phyloP scores from a whole-genome alignment of 2,113 vertebrate genomes.

The Phyllopteryx taeniolatus region DNA sequence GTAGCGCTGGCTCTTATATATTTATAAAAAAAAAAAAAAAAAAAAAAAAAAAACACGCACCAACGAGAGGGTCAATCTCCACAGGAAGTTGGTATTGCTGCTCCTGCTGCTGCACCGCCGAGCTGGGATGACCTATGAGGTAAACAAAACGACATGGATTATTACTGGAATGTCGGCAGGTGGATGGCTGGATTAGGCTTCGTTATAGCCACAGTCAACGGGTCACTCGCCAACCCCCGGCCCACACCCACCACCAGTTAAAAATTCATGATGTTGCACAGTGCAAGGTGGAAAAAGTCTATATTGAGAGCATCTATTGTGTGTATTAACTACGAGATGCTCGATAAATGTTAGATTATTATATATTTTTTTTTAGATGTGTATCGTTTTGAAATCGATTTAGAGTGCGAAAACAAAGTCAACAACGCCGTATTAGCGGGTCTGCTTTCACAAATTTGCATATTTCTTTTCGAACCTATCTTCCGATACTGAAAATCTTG shows the following conservation, averaged over 20 bases:
- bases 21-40: neutral
- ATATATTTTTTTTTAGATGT: too few relatives aligned
- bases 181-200: slow-evolving; percentile 24
- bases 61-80: slow-evolving; percentile 99
- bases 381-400: too few relatives aligned
- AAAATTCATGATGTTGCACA: neutral
- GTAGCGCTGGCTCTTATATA: neutral
- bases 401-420: too few relatives aligned
- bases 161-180: slow-evolving; percentile 56
- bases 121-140: slow-evolving; percentile 93
- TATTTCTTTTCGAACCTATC: too few relatives aligned
- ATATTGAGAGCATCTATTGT: too few relatives aligned
- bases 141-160: slow-evolving; percentile 59
- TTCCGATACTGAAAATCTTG: too few relatives aligned
- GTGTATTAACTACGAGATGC: too few relatives aligned
- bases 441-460: too few relatives aligned
- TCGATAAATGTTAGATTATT: too few relatives aligned
- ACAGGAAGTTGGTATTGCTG: slow-evolving; percentile 99
- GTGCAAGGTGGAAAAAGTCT: too few relatives aligned
- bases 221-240: slow-evolving; percentile 14
- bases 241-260: too few relatives aligned
- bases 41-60: slow-evolving; percentile 50
- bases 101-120: slow-evolving; percentile 92
- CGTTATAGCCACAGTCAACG: slow-evolving; percentile 48
- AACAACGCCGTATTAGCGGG: too few relatives aligned